Percentiles rank a stretch among this genome's conserved stretches.
phyloP scores from a whole-genome alignment of 2,113 vertebrate species.

The Psittacus erithacus region DNA sequence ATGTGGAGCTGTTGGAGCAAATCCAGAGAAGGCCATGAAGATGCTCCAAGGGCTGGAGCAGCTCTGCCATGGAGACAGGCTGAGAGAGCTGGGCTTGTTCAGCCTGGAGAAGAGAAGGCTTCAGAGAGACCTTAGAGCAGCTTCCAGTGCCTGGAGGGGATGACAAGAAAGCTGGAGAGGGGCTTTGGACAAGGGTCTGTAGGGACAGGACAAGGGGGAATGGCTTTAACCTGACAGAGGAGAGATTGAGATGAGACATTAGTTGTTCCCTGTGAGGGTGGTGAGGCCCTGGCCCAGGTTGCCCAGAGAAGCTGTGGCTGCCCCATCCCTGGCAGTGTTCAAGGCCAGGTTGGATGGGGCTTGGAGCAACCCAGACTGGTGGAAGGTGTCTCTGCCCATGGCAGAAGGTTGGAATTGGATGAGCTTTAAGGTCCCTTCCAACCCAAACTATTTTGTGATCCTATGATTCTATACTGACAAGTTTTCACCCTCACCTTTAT shows the following conservation, averaged over 20 bases:
- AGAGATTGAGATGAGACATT: too few species aligned
- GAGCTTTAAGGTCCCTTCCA: background rate
- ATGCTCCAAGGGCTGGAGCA: too few species aligned
- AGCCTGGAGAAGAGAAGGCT: background rate
- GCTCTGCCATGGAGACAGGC: background rate
- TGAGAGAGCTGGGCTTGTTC: background rate
- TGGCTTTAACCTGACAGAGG: too few species aligned
- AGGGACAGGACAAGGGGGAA: background rate
- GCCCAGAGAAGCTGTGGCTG: too few species aligned
- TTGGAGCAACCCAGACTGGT: background rate
- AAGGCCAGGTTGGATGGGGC: background rate
- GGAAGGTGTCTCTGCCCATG: background rate
- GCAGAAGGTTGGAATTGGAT: background rate
- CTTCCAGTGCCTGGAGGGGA: background rate
- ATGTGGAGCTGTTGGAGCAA: too few species aligned
- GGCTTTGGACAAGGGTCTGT: background rate
- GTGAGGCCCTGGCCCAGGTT: too few species aligned
- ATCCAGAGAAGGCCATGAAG: too few species aligned
- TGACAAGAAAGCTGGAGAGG: background rate
- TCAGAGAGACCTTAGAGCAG: background rate
- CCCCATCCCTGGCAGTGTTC: background rate
- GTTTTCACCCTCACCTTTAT: background rate
- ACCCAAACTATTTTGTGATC: background rate
- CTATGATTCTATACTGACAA: background rate
- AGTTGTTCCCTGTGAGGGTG: too few species aligned